Conservation (phyloP, 2,113 vertebrate species). For the Ictalurus furcatus region DNA sequence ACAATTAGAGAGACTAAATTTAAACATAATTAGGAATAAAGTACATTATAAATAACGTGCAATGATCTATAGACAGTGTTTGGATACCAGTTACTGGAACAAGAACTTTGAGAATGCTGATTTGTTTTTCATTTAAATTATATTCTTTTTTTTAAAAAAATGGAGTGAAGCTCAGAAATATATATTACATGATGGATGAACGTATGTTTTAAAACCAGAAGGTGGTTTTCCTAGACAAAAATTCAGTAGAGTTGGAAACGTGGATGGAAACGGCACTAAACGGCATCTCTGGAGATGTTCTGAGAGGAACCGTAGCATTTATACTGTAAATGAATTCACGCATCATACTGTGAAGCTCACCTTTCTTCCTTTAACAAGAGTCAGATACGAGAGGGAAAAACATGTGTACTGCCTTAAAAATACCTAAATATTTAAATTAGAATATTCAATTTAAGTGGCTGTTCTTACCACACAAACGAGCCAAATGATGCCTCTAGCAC, state of each 20-base stretch:
- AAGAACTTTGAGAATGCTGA: neutral
- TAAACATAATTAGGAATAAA: neutral
- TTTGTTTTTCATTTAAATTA: neutral
- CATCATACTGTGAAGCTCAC: conserved; percentile 35
- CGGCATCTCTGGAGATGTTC: neutral
- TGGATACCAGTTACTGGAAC: neutral
- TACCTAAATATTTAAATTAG: neutral
- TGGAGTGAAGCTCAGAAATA: neutral
- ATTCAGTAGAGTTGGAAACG: neutral
- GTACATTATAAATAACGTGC: neutral
- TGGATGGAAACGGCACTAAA: neutral
- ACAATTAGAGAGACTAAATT: neutral
- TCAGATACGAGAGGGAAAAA: neutral
- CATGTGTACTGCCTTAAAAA: conserved; percentile 52
- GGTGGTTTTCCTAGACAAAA: neutral
- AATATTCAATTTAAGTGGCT: conserved; percentile 32
- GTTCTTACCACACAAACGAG: conserved; percentile 22
- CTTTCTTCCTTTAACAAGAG: conserved; percentile 39
- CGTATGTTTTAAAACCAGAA: neutral
- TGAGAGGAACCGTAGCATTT: conserved; percentile 52
- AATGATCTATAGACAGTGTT: neutral
- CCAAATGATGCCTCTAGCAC: conserved; percentile 22
- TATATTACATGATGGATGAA: neutral
- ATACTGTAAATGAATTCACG: conserved; percentile 46
- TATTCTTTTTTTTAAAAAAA: neutral